Base-by-base conservation (phyloP, 2,888 invertebrate species). In the Stenchaetothrips biformis region DNA sequence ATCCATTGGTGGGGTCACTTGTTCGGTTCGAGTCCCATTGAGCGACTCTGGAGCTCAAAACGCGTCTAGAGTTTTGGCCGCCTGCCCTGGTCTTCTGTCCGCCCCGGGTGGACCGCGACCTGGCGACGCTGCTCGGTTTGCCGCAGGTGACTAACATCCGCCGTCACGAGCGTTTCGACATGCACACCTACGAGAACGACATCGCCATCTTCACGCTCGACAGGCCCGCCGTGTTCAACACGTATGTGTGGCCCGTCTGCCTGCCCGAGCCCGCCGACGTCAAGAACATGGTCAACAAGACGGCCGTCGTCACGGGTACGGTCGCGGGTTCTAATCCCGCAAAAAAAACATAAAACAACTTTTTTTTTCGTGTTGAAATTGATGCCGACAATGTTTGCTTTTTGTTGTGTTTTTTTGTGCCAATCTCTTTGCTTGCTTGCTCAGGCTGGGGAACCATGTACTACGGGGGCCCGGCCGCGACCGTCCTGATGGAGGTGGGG, bases 201-300 rank as follows among this genome's bases (percentile, higher is more conserved):
- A 93, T 95, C 79, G 93, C 94, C 0, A 89, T 95, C 67, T 83
- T 96, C 77, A 91, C 90, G 84, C 87, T 95, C 79, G 89, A 91
- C 82, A 87, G 90, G 13, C 89, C 92, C 0, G 91, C 92, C 0
- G 87, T 90, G 7, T 95, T 94, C 85, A 93, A 93, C 84, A 90
- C 91, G 0, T 94, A 94, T 84, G 92, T 95, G 79, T 94, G 94
- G 93, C 95, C 95, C 0, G 91, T 95, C 80, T 96, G 95, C 85
- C 89, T 96, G 82, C 95, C 95, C 0, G 92, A 93, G 0, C 84
- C 90, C 0, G 90, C 89, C 67, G 67, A 67, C 67, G 21, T 21
- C 21, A 67, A 67, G 67, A 21, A 0, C 67, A 21, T 83, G 53
- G 83, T 81, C 21, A 84, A 84, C 79, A 82, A 83, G 77, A 82